A percentile compares a stretch with the other conserved stretches of the same genome.
These are phyloP conservation scores for Diorhabda carinulata DNA, from an alignment of 1,140 invertebrate species.

Conservation along the genomic window DNA sequence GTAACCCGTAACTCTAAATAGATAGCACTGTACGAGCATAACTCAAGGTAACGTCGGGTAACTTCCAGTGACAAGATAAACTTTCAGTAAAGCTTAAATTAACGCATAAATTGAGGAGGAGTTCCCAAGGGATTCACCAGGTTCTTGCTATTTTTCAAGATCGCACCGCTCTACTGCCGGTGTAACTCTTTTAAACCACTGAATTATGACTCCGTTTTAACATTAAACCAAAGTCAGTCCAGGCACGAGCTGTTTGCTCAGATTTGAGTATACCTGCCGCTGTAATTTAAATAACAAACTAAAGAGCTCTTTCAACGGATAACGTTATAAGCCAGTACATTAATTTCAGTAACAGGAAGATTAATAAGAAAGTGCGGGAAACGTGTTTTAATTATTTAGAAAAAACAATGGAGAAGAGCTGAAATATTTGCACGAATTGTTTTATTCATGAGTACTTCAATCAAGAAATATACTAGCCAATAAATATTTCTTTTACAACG, in stretches of 20 bases:
- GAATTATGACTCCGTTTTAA: not conserved
- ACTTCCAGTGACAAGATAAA: constrained; percentile 2
- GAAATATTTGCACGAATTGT: no score
- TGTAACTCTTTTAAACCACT: not conserved
- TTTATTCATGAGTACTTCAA: no score
- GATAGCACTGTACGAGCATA: not conserved
- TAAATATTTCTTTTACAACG: no score
- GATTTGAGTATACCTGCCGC: constrained; percentile 1
- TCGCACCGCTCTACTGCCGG: not conserved
- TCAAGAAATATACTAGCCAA: no score
- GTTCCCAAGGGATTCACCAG: not conserved
- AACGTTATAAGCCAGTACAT: no score
- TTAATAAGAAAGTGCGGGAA: no score
- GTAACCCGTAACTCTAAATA: not conserved
- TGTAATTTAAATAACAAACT: not conserved
- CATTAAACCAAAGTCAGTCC: not conserved
- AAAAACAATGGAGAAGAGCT: no score
- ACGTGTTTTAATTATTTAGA: no score
- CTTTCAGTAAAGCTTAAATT: constrained; percentile 1
- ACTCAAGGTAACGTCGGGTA: not conserved
- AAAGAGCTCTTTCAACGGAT: no score
- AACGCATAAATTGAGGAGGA: constrained; percentile 2
- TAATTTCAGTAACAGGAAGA: no score
- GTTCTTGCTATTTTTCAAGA: constrained; percentile 2
- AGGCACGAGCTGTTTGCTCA: not conserved